Evolutionary conservation across 2,797 vertebrate species (phyloP), one percentile per base, ranked within the genome.

Genomic region (Chaunax sp.): DNA sequence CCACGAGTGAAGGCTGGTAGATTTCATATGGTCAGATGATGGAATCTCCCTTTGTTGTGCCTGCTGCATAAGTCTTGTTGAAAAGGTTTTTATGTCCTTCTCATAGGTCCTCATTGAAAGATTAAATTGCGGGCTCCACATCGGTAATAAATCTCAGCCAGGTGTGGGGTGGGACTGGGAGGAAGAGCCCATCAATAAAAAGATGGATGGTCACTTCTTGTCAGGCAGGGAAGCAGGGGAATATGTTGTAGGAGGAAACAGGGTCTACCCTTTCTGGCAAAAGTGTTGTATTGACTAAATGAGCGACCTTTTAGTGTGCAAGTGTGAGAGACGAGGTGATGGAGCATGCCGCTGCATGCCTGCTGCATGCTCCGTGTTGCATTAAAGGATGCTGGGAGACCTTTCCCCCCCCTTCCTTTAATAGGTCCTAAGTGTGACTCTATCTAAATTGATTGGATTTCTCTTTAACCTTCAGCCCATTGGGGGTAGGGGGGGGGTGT

Each of bases 231-330:
- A 69, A 80, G 80, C 63, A 15, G 57, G 45, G 72, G 82, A 65
- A 83, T 88, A 90, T 80, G 85, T 78, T 87, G 83, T 81, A 67
- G 75, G 68, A 85, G 78, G 80, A 83, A 77, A 83, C 76, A 68
- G 50, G 63, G 54, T 54, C 75, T 91, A 89, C 80, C 87, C 87
- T 91, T 93, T 91, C 69, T 59, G 53, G 68, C 49, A 76, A 89
- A 85, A 86, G 70, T 67, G 71, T 19, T 79, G 88, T 88, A 92
- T 89, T 91, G 91, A 92, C 90, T 92, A 93, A 94, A 94, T 93
- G 87, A 87, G 86, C 72, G 77, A 92, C 90, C 91, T 93, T 93
- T 93, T 61, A 11, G 78, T 72, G 61, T 80, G 59, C 38, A 44
- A 59, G 81, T 64, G 75, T 74, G 78, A 76, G 64, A 63, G 81